Percentiles rank a stretch among this genome's conserved stretches.
These are phyloP conservation scores for Xiphias gladius DNA, from an alignment of 2,113 vertebrate species.

Conservation along the genomic window DNA sequence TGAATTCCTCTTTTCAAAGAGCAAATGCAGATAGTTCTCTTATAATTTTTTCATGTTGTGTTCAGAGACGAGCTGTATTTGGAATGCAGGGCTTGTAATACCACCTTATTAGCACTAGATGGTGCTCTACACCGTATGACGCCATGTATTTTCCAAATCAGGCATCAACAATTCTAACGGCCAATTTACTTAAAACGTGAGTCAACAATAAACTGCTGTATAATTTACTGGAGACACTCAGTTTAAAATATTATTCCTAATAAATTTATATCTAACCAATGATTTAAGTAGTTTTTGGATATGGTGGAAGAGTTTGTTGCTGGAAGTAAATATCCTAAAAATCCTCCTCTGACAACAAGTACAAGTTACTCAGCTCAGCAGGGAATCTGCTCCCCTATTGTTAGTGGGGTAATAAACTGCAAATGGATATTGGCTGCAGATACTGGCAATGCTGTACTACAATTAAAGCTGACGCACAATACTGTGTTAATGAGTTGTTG, in stretches of 20 bases:
- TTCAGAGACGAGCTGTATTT: too few species aligned
- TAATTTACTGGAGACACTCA: neutral
- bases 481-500: slow-evolving; percentile 44
- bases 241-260: neutral
- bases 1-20: neutral
- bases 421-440: slow-evolving; percentile 19
- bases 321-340: neutral
- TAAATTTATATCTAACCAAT: neutral
- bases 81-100: neutral
- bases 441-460: slow-evolving; percentile 21
- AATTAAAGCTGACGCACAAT: slow-evolving; percentile 38
- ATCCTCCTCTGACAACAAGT: neutral
- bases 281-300: neutral
- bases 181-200: neutral
- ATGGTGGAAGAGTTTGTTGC: neutral
- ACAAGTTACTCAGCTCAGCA: neutral
- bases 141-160: neutral
- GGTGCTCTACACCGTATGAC: slow-evolving; percentile 4
- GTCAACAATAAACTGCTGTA: neutral
- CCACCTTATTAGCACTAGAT: slow-evolving; percentile 45
- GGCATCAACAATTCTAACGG: neutral
- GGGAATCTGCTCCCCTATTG: slow-evolving; percentile 33
- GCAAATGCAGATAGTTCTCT: neutral
- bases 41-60: neutral
- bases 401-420: slow-evolving; percentile 28